Conservation (phyloP, 2,113 vertebrate genomes). For the Salvelinus namaycush region DNA sequence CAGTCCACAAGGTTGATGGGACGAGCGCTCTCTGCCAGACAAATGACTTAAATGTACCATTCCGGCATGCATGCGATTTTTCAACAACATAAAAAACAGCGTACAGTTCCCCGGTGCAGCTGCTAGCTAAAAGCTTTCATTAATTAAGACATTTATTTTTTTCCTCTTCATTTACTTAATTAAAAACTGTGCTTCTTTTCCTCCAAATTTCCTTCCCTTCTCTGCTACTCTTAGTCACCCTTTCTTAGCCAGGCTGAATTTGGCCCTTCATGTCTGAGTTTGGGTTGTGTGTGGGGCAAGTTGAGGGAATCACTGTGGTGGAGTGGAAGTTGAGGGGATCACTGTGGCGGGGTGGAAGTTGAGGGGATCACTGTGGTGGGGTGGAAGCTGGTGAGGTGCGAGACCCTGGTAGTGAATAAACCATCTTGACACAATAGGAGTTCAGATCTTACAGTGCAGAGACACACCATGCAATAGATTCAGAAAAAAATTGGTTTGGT, state of each 20-base stretch:
- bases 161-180: conserved; percentile 70
- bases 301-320: conserved; percentile 43
- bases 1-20: conserved; percentile 54
- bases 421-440: neutral
- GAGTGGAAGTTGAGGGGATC: conserved; percentile 2
- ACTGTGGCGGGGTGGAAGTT: conserved; percentile 7
- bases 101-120: conserved; percentile 68
- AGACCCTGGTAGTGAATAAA: conserved; percentile 30
- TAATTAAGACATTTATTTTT: conserved; percentile 70
- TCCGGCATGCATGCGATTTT: conserved; percentile 69
- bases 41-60: conserved; percentile 65
- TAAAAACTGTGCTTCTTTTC: conserved; percentile 68
- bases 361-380: neutral
- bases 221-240: conserved; percentile 43
- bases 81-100: conserved; percentile 43
- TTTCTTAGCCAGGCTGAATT: conserved; percentile 36
- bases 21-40: conserved; percentile 58
- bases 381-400: conserved; percentile 11
- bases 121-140: conserved; percentile 75
- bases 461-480: neutral
- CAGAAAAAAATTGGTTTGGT: conserved; percentile 22
- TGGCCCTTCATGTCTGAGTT: conserved; percentile 46
- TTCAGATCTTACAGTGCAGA: neutral
- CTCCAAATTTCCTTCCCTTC: conserved; percentile 71
- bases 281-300: conserved; percentile 57